A percentile compares a stretch with the other conserved stretches of the same genome.
Conservation (phyloP, 2,797 vertebrate species). For the Ptychadena robeensis region DNA sequence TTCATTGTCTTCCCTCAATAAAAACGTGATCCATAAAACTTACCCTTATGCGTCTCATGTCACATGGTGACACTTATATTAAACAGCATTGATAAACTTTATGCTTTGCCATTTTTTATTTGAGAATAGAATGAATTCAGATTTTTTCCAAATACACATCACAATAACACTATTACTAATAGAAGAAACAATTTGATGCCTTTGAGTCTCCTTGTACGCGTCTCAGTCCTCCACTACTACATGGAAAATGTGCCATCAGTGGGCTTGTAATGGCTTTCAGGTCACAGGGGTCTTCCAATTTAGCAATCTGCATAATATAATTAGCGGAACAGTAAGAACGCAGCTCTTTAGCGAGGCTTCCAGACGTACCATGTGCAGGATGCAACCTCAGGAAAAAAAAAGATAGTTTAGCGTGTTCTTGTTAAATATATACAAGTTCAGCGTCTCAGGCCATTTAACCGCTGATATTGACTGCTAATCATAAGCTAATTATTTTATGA, state of each 20-base stretch:
- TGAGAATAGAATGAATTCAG: conserved; percentile 3
- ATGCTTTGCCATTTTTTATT: background rate
- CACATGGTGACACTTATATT: background rate
- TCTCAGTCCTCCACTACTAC: conserved; percentile 35
- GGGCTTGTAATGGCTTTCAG: conserved; percentile 47
- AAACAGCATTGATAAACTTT: background rate
- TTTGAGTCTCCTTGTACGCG: conserved; percentile 38
- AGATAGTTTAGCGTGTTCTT: conserved; percentile 32
- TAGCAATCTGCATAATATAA: conserved; percentile 50
- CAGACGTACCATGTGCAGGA: conserved; percentile 26
- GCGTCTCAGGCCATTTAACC: conserved; percentile 1
- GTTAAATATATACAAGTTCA: conserved; percentile 16
- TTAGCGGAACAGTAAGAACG: conserved; percentile 47
- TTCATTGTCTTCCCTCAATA: background rate
- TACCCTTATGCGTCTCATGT: background rate
- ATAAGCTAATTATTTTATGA: conserved; percentile 39
- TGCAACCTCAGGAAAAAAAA: conserved; percentile 53
- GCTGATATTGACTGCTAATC: conserved; percentile 1
- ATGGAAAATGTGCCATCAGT: conserved; percentile 41
- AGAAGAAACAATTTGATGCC: conserved; percentile 34
- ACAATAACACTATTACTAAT: conserved; percentile 43
- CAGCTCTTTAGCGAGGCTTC: conserved; percentile 35
- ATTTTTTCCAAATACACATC: conserved; percentile 8
- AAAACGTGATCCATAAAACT: background rate
- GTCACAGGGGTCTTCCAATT: conserved; percentile 55